These are phyloP conservation scores for Cyclopterus lumpus DNA, from an alignment of 2,797 vertebrate genomes.

Conservation along the genomic window DNA sequence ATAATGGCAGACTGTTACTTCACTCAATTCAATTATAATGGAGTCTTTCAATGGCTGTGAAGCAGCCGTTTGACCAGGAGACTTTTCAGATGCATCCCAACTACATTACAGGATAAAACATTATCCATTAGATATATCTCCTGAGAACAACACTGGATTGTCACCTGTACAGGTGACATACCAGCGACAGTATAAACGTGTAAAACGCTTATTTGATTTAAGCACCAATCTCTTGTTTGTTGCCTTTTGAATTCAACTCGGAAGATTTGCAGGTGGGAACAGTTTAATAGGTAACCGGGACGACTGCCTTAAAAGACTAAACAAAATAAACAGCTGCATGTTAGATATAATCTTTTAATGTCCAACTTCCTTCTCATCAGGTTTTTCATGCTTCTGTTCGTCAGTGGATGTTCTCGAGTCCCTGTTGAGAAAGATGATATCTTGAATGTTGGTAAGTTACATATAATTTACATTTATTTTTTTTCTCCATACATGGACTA, in stretches of 20 bases:
- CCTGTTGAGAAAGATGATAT: slow-evolving; percentile 75
- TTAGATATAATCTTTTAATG: slow-evolving; percentile 67
- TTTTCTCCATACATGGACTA: too few species aligned
- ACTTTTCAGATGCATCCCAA: neutral
- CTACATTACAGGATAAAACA: neutral
- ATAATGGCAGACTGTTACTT: too few species aligned
- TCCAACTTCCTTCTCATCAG: slow-evolving; percentile 53
- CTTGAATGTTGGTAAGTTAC: neutral
- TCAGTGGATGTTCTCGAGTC: slow-evolving; percentile 93
- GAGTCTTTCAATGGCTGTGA: too few species aligned
- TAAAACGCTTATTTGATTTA: neutral
- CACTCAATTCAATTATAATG: too few species aligned
- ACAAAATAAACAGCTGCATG: slow-evolving; percentile 31
- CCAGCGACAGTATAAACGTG: neutral
- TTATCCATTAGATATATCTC: neutral
- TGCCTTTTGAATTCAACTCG: neutral
- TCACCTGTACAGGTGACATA: neutral
- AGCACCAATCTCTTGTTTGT: neutral
- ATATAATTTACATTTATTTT: neutral
- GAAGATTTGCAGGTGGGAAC: slow-evolving; percentile 22
- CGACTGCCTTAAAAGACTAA: neutral
- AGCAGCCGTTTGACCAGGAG: too few species aligned
- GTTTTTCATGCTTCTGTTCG: slow-evolving; percentile 11
- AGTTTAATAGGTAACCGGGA: slow-evolving; percentile 37
- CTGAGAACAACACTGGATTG: neutral